phyloP scores from a whole-genome alignment of 2,113 vertebrate species.

The Todiramphus saurophagus region DNA sequence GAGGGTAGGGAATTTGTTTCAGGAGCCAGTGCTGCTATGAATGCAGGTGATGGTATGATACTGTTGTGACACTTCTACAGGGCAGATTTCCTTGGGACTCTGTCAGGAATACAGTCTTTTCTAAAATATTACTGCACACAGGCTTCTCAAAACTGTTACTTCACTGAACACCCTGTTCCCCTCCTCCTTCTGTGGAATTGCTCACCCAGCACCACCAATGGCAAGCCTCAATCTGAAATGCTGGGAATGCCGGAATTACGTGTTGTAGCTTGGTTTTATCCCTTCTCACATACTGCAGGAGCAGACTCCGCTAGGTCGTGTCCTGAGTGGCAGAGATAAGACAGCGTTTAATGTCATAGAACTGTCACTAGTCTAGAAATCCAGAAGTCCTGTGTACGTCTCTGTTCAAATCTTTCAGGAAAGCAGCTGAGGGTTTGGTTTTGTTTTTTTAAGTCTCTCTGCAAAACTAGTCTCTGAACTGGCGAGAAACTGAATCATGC shows the following conservation, averaged over 20 bases:
- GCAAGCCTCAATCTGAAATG: neutral
- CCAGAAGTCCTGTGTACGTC: neutral
- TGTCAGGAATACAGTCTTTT: neutral
- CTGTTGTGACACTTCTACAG: neutral
- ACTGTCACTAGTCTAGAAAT: neutral
- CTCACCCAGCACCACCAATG: neutral
- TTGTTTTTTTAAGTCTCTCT: neutral
- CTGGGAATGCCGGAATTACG: neutral
- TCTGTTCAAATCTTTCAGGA: neutral
- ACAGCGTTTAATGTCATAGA: neutral
- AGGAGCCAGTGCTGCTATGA: neutral
- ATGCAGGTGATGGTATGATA: neutral
- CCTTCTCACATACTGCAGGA: fast-evolving
- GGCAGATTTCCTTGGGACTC: neutral
- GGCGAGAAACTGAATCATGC: neutral
- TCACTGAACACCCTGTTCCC: neutral
- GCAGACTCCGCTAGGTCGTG: neutral
- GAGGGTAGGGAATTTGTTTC: neutral
- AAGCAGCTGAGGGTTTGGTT: neutral
- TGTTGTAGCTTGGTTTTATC: neutral
- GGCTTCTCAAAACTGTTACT: neutral
- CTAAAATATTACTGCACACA: neutral
- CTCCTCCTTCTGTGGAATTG: neutral
- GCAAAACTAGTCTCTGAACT: neutral
- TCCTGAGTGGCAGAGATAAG: neutral